Evolutionary conservation across 2,888 invertebrate species (phyloP).

Genomic region (Lysandra coridon): DNA sequence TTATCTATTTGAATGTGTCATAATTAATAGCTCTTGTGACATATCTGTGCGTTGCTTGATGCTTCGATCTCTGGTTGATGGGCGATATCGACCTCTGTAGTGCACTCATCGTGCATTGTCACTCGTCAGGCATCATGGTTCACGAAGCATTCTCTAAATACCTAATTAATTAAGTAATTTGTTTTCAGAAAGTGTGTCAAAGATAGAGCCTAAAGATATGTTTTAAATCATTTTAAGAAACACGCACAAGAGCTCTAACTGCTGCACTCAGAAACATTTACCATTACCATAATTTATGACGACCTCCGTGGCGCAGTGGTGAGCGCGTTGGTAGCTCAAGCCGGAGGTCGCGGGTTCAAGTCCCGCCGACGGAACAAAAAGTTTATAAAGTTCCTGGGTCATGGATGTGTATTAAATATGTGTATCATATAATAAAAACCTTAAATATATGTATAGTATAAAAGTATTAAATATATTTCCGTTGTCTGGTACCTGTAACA

Average conservation of each 20-base stretch:
- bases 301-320: no score
- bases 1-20: not conserved
- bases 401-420: no score
- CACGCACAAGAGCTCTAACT: not conserved
- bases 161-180: not conserved
- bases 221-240: not conserved
- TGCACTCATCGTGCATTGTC: not conserved
- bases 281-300: no score
- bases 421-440: no score
- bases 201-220: not conserved
- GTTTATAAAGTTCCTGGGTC: no score
- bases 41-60: not conserved
- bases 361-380: no score
- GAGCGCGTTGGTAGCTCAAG: no score
- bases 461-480: no score
- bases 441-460: no score
- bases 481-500: no score
- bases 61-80: not conserved
- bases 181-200: not conserved
- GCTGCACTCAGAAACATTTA: no score
- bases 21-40: not conserved
- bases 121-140: not conserved
- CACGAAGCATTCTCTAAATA: not conserved
- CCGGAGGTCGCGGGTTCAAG: no score
- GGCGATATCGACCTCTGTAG: conserved; percentile 9